Conservation (phyloP, 2,888 invertebrate genomes). For the Aleiodes leptofemur region DNA sequence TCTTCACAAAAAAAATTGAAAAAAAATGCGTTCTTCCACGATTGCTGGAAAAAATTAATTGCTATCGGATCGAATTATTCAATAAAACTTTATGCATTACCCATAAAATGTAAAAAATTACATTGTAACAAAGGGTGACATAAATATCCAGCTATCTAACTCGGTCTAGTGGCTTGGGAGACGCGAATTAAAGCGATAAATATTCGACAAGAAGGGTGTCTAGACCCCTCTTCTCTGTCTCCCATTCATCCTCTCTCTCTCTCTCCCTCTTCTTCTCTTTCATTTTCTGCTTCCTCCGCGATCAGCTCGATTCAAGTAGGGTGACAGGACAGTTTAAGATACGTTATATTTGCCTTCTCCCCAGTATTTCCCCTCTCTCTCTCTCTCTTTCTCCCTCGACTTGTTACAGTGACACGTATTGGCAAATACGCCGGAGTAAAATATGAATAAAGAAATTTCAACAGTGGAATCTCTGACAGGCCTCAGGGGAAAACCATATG, state of each 20-base stretch:
- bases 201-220: slow-evolving; percentile 2
- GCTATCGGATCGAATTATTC: too few relatives aligned
- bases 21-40: too few relatives aligned
- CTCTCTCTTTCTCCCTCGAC: background rate
- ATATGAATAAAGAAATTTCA: slow-evolving; percentile 15
- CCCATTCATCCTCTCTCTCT: background rate
- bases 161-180: too few relatives aligned
- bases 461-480: background rate
- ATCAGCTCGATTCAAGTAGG: slow-evolving; percentile 10
- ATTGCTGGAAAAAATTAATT: too few relatives aligned
- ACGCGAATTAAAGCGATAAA: slow-evolving; percentile 2
- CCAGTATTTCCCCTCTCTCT: background rate
- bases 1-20: too few relatives aligned
- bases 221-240: background rate
- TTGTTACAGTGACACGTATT: slow-evolving; percentile 24
- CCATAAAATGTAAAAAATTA: too few relatives aligned
- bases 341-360: slow-evolving; percentile 1
- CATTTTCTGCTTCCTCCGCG: background rate
- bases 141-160: too few relatives aligned
- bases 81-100: too few relatives aligned
- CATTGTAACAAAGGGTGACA: too few relatives aligned
- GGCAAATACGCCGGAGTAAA: slow-evolving; percentile 2
- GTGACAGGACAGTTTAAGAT: slow-evolving; percentile 22
- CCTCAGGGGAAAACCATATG: background rate
- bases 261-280: background rate